phyloP scores from a whole-genome alignment of 2,113 vertebrate species.

The Tragulus kanchil region DNA sequence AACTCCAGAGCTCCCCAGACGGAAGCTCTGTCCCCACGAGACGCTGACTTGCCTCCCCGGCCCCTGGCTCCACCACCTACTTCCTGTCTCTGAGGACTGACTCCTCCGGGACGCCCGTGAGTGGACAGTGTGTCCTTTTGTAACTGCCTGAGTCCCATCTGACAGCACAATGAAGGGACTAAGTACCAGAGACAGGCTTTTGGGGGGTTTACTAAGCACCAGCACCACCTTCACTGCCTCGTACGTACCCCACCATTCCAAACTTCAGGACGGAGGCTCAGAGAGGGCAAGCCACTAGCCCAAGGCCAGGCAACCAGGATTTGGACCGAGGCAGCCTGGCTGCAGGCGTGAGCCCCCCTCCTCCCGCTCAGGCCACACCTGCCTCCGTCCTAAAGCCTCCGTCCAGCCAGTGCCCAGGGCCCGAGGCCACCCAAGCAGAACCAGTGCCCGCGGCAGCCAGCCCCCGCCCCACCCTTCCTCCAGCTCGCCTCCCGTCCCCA shows the following conservation, averaged over 20 bases:
- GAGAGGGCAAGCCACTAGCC: neutral
- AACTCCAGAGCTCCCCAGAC: neutral
- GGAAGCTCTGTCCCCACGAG: neutral
- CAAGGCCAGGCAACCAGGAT: neutral
- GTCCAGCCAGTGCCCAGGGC: fast-evolving
- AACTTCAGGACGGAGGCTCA: neutral
- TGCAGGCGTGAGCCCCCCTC: neutral
- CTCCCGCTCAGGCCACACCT: neutral
- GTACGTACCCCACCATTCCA: neutral
- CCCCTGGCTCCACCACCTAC: neutral
- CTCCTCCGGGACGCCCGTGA: neutral
- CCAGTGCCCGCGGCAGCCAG: fast-evolving
- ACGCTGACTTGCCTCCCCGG: neutral
- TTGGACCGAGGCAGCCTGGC: neutral
- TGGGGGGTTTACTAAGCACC: neutral
- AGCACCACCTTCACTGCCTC: too few species aligned
- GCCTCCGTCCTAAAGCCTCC: fast-evolving
- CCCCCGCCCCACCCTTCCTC: neutral
- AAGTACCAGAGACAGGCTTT: neutral
- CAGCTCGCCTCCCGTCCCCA: too few species aligned
- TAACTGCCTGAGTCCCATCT: neutral
- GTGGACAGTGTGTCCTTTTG: neutral
- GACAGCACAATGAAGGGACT: neutral
- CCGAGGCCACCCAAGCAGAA: neutral
- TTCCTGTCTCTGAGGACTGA: neutral